Evolutionary conservation across 2,888 invertebrate species (phyloP), one percentile per base, ranked within the genome.

Genomic region (Acanthosepion lycidas): DNA sequence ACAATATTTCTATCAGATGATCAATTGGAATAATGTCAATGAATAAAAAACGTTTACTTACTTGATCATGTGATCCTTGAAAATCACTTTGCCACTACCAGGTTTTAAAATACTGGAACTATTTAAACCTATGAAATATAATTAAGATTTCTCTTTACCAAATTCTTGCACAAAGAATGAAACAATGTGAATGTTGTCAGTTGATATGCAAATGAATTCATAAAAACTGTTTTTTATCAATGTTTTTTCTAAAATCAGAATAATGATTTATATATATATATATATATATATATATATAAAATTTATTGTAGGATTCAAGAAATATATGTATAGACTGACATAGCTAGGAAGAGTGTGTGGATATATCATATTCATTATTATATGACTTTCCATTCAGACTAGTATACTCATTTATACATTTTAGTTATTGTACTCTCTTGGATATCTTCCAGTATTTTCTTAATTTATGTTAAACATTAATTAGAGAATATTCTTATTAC

Each of bases 71-170:
- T 99, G 98, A 97, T 99, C 99, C 97, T 98, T 98, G 97, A 98
- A 96, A 94, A 98, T 98, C 96, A 99, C 98, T 96, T 98, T 98
- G 15, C 99, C 99, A 53, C 98, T 98, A 94, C 98, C 99, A 0
- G 99, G 98, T 96, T 96, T 96, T 93, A 96, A 95, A 33, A 94
- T 95, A 94, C 95, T 59, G 94, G 91, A 42, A 78, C 94, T 91
- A n/a, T 91, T 95, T 20, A 94, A 94, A 33, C 93, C 94, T 94
- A 94, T 51, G 55, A 94, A 59, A 93, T 55, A 33, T n/a, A 93
- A 93, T 53, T 51, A 0, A n/a, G 28, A 33, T 93, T 91, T 95
- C 95, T 42, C 92, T 92, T 78, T 95, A 78, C 18, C n/a, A 78
- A 78, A 78, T 78, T 59, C 59, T 59, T 23, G 6, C 59, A 78